Conservation (phyloP, 2,113 vertebrate genomes). For the Ursus arctos region DNA sequence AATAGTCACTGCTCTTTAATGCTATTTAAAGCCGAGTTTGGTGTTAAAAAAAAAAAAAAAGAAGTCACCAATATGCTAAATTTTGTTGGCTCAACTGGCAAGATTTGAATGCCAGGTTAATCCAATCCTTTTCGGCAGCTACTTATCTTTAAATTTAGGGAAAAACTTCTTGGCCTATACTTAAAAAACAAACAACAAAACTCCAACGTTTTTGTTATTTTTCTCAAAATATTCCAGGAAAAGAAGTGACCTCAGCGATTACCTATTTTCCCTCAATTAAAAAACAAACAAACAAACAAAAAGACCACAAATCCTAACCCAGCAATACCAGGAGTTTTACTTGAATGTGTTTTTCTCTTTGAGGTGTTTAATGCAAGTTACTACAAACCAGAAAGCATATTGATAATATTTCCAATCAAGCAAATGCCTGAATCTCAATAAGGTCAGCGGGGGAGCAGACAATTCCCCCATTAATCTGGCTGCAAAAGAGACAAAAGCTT, state of each 20-base stretch:
- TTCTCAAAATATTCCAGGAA: conserved; percentile 17
- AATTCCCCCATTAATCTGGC: conserved; percentile 72
- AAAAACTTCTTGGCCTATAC: not conserved
- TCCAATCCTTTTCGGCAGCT: not conserved
- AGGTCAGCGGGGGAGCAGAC: conserved; percentile 56
- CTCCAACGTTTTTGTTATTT: not conserved
- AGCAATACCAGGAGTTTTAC: not conserved
- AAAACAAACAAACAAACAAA: not conserved
- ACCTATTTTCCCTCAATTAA: not conserved
- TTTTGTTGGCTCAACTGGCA: conserved; percentile 47
- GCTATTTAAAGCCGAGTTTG: not conserved
- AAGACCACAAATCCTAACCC: not conserved
- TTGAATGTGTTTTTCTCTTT: conserved; percentile 52
- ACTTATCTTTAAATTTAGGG: not conserved
- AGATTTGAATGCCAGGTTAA: conserved; percentile 3
- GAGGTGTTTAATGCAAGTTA: not conserved
- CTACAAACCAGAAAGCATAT: not conserved
- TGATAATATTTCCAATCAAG: conserved; percentile 56
- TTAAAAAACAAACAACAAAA: not conserved
- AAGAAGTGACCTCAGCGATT: not conserved
- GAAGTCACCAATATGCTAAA: conserved; percentile 57
- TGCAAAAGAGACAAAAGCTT: conserved; percentile 80
- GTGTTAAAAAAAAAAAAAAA: not conserved
- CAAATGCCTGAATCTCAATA: not conserved
- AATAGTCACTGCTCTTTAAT: not conserved